Evolutionary conservation across 1,140 invertebrate genomes (phyloP).

Genomic region (Pinna nobilis): DNA sequence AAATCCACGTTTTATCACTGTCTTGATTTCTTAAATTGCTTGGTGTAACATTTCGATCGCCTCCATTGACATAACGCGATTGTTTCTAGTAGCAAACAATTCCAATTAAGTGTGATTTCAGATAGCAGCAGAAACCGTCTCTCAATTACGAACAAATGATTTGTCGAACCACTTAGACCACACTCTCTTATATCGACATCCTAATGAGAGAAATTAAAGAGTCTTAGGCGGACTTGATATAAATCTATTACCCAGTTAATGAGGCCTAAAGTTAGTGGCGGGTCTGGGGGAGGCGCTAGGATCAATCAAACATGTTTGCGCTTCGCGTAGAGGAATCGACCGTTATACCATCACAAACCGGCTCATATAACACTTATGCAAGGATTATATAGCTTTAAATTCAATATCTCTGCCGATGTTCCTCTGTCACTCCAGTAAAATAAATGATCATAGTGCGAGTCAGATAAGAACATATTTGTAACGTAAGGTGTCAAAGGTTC

Average conservation of each 20-base stretch:
- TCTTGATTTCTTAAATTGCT: not conserved
- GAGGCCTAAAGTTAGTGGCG: conserved; percentile 29
- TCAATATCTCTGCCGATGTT: not conserved
- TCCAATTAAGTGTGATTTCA: not conserved
- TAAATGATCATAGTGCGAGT: too few species aligned
- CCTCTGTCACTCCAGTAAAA: too few species aligned
- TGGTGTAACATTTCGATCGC: not conserved
- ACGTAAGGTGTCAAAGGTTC: not conserved
- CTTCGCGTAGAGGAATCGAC: not conserved
- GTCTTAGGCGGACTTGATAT: conserved; percentile 20
- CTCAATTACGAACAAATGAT: conserved; percentile 26
- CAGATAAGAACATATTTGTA: too few species aligned
- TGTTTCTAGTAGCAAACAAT: not conserved
- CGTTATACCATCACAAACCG: not conserved
- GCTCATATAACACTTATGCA: not conserved
- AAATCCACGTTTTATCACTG: not conserved
- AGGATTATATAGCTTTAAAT: not conserved
- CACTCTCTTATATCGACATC: conserved; percentile 10
- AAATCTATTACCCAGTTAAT: conserved; percentile 41
- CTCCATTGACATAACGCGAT: not conserved
- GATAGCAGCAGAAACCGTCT: not conserved
- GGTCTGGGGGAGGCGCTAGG: conserved; percentile 5
- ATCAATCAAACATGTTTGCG: conserved; percentile 8
- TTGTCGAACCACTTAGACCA: conserved; percentile 6
- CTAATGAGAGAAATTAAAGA: conserved; percentile 20